Evolutionary conservation across 2,888 invertebrate genomes (phyloP), one percentile per base, ranked within the genome.

Genomic region (Heteropelma amictum): DNA sequence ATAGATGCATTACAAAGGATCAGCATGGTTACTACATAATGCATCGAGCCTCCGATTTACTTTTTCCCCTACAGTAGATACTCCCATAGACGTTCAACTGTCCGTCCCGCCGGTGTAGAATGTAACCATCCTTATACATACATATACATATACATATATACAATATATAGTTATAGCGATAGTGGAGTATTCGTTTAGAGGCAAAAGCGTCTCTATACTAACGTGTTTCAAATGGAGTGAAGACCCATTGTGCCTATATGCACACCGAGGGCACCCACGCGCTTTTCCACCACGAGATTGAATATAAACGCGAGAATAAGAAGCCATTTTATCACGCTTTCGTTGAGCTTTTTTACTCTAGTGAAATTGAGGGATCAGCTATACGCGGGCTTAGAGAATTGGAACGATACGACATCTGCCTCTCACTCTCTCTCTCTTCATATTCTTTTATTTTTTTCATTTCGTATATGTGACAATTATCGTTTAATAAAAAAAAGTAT

Each of bases 281-380:
- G 77, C 73, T 68, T 40, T 64, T 65, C 76, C 58, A 72, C 73
- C 64, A 45, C 75, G 79, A 86, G 85, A 88, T 88, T 88, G 88
- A 88, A 88, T 88, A 87, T 87, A 88, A 88, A 88, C 86, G 88
- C 86, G 87, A 87, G 86, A 88, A 88, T 88, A 87, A 88, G 87
- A 85, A 87, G 87, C 85, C 84, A 85, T 87, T 88, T 88, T 88
- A 88, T 85, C 85, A 86, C 87, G 84, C 83, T 84, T 81, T 80
- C 84, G 81, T 83, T 82, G 82, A 77, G 81, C 83, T 84, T 83
- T 86, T 84, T 86, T 84, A 84, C 85, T 86, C 84, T 80, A 85
- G 84, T 86, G 86, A 87, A 88, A 88, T 88, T 87, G 87, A 87
- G 85, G 86, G 88, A 87, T 88, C 86, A 87, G 81, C 51, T 68